Evolutionary conservation across 2,797 vertebrate species (phyloP).

Genomic region (Rhinophrynus dorsalis): DNA sequence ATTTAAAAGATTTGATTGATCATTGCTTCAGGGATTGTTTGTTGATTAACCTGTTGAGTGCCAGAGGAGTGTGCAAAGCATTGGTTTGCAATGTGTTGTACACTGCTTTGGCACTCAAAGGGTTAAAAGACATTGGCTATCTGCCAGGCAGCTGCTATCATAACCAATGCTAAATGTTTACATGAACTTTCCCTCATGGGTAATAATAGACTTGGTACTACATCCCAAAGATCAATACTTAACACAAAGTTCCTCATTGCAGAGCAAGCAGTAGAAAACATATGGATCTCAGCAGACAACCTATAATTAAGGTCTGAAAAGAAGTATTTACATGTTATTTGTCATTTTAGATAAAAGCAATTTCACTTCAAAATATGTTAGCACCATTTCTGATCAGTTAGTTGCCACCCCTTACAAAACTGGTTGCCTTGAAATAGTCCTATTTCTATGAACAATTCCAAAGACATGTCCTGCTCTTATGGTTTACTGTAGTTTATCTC

Average conservation of each 20-base stretch:
- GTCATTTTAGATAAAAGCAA: neutral
- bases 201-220: slow-evolving; percentile 45
- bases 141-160: slow-evolving; percentile 39
- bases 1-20: slow-evolving; percentile 44
- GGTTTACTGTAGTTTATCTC: too few species aligned
- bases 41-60: too few species aligned
- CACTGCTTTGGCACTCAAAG: too few species aligned
- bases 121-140: slow-evolving; percentile 49
- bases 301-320: slow-evolving; percentile 21
- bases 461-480: too few species aligned
- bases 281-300: slow-evolving; percentile 27
- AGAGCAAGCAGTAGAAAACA: slow-evolving; percentile 33
- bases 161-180: slow-evolving; percentile 47
- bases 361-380: neutral
- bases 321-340: slow-evolving; percentile 12
- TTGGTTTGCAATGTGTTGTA: too few species aligned
- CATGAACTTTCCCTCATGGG: slow-evolving; percentile 44
- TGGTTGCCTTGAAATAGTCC: too few species aligned
- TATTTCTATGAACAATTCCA: too few species aligned
- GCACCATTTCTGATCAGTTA: neutral
- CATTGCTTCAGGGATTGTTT: slow-evolving; percentile 36
- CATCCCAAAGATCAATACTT: slow-evolving; percentile 41
- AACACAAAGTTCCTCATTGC: slow-evolving; percentile 37
- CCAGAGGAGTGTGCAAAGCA: too few species aligned
- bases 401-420: neutral